Conservation (phyloP, 2,797 vertebrate species). For the Chaetodon trifasciatus region DNA sequence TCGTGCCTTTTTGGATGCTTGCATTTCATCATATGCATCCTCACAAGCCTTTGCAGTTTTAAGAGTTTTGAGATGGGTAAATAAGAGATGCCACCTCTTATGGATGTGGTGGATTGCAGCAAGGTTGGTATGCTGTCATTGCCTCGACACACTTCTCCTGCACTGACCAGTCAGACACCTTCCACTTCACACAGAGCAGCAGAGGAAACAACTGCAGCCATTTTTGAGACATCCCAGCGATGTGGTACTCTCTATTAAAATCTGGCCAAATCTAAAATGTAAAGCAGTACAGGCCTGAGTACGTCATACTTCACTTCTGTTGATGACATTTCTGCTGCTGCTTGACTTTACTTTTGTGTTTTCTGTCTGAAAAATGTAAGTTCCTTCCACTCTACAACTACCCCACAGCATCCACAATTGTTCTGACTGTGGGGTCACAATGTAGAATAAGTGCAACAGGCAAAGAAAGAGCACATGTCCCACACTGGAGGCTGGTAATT, state of each 20-base stretch:
- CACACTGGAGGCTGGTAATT: not conserved
- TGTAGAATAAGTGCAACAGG: not conserved
- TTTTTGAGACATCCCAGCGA: conserved; percentile 17
- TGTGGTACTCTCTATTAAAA: not conserved
- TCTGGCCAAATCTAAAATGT: not conserved
- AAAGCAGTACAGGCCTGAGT: not conserved
- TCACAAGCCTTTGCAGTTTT: not conserved
- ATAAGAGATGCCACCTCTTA: conserved; percentile 3
- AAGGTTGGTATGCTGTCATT: not conserved
- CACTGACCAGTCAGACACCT: conserved; percentile 21
- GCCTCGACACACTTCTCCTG: conserved; percentile 1
- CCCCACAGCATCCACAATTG: not conserved
- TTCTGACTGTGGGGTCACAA: not conserved
- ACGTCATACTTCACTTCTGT: not conserved
- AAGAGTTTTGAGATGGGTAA: not conserved
- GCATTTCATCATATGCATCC: not conserved
- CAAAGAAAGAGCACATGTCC: conserved; percentile 3
- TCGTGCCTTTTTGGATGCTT: not conserved
- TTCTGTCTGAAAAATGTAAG: not conserved
- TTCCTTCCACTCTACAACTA: conserved; percentile 3
- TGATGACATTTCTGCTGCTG: not conserved
- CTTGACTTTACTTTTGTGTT: not conserved
- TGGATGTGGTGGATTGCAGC: conserved; percentile 5
- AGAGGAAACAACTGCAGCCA: not conserved
- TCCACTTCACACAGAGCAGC: not conserved